Conservation (phyloP, 2,113 vertebrate genomes). For the Bufo bufo region DNA sequence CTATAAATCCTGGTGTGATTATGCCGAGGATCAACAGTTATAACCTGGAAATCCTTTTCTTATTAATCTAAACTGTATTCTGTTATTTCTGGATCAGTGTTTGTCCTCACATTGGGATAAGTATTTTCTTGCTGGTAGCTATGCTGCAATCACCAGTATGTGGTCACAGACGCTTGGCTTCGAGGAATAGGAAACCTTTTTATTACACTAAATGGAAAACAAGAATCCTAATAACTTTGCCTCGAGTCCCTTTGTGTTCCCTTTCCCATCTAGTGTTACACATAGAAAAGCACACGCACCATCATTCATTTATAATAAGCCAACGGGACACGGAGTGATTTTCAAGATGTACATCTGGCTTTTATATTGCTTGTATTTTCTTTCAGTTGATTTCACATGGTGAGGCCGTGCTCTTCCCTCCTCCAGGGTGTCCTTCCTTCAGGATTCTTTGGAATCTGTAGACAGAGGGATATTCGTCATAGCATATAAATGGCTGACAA, state of each 20-base stretch:
- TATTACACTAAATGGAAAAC: conserved; percentile 1
- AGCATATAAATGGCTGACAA: not conserved
- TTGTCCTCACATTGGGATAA: not conserved
- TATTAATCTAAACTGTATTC: not conserved
- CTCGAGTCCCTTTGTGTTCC: not conserved
- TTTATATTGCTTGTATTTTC: not conserved
- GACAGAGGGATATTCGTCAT: not conserved
- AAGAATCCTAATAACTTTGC: not conserved
- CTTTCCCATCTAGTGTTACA: conserved; percentile 30
- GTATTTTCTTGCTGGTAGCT: not conserved
- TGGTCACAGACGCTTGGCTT: not conserved
- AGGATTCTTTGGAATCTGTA: not conserved
- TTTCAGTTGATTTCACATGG: not conserved
- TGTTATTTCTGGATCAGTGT: not conserved
- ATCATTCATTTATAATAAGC: conserved; percentile 38
- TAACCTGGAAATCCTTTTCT: not conserved
- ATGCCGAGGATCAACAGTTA: not conserved
- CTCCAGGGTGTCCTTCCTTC: not conserved
- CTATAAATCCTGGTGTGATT: not conserved
- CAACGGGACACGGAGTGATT: not conserved
- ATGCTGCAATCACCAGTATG: not conserved
- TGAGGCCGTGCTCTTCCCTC: not conserved
- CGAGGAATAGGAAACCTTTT: conserved; percentile 9
- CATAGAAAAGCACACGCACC: not conserved
- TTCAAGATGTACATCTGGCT: conserved; percentile 35